phyloP scores from a whole-genome alignment of 2,113 vertebrate species.

The Circaetus cinerascens region DNA sequence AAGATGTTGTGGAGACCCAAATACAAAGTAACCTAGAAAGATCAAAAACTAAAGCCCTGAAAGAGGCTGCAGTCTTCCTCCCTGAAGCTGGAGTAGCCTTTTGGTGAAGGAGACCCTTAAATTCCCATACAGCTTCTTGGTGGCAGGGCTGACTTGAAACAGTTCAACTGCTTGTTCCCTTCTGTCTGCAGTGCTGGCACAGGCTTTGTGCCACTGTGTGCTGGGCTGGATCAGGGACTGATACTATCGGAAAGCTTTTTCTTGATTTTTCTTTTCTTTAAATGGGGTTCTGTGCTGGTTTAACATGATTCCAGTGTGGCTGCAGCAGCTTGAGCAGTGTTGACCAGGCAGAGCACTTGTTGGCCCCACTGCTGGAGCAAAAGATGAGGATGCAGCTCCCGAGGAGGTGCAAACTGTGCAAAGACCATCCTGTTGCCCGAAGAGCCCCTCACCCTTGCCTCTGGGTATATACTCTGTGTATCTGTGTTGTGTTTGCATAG shows the following conservation, averaged over 20 bases:
- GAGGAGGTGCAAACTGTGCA: no score
- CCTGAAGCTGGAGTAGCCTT: not conserved
- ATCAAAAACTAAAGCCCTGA: not conserved
- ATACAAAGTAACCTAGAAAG: not conserved
- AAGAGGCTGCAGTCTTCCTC: not conserved
- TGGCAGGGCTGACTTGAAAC: not conserved
- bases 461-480: rapidly evolving
- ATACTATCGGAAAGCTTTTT: rapidly evolving
- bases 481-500: not conserved
- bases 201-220: rapidly evolving
- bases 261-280: not conserved
- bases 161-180: not conserved
- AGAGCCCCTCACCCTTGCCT: not conserved
- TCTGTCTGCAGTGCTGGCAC: not conserved
- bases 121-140: not conserved
- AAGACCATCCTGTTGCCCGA: not conserved
- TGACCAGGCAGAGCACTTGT: not conserved
- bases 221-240: not conserved
- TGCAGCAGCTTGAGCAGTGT: not conserved
- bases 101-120: not conserved
- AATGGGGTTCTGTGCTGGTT: not conserved
- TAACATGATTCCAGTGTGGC: rapidly evolving
- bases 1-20: not conserved
- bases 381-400: not conserved
- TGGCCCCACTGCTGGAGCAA: rapidly evolving